phyloP scores from a whole-genome alignment of 2,113 vertebrate genomes.

The Scortum barcoo region DNA sequence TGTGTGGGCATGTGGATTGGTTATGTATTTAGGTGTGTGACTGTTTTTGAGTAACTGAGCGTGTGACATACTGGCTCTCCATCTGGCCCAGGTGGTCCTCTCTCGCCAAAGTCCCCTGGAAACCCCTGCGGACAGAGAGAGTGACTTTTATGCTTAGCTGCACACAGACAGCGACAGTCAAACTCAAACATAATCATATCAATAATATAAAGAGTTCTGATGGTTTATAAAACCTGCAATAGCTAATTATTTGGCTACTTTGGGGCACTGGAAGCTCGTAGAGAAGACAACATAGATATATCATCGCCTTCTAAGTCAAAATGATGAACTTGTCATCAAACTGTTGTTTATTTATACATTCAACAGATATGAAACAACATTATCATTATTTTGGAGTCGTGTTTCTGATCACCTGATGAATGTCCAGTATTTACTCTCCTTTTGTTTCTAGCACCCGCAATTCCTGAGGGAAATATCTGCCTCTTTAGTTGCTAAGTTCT shows the following conservation, averaged over 20 bases:
- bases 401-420: not conserved
- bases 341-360: not conserved
- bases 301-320: too few species aligned
- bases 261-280: not conserved
- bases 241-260: constrained; percentile 1
- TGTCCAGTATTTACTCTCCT: not conserved
- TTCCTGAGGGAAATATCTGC: not conserved
- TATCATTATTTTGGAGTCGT: not conserved
- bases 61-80: constrained; percentile 95
- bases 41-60: constrained; percentile 15
- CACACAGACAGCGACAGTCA: not conserved
- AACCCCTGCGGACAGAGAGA: constrained; percentile 89
- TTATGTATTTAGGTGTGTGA: constrained; percentile 22
- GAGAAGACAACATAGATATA: not conserved
- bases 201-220: not conserved
- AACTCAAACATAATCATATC: constrained; percentile 17
- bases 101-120: constrained; percentile 95
- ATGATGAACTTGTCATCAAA: not conserved
- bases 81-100: constrained; percentile 95
- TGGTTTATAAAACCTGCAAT: not conserved
- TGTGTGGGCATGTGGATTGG: not conserved
- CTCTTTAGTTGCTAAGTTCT: not conserved
- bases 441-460: not conserved
- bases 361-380: not conserved
- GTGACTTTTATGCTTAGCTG: constrained; percentile 46